Evolutionary conservation across 2,113 vertebrate species (phyloP).

Genomic region (Eubucco bourcierii): DNA sequence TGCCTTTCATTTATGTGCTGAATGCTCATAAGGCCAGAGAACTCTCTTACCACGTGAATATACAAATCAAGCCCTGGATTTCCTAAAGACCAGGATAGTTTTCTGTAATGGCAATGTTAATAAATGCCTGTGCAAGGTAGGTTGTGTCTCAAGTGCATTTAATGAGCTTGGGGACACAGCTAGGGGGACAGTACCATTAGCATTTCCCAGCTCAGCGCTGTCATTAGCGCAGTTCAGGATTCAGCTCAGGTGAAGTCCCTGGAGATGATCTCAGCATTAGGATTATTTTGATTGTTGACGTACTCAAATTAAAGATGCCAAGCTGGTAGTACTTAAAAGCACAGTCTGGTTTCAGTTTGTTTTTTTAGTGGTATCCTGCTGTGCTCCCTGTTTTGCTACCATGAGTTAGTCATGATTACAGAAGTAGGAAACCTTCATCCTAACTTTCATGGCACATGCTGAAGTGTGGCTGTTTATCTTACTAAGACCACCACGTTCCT

Average conservation of each 20-base stretch:
- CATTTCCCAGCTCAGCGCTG: neutral
- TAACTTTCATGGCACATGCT: neutral
- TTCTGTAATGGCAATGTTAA: neutral
- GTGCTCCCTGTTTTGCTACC: neutral
- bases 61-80: neutral
- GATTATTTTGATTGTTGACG: neutral
- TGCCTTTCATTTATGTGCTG: neutral
- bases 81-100: neutral
- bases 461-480: neutral
- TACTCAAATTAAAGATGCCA: neutral
- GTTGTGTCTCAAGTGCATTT: neutral
- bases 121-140: neutral
- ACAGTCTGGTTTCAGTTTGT: neutral
- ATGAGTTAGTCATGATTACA: neutral
- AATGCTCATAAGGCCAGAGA: neutral
- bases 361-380: neutral
- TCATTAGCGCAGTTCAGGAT: neutral
- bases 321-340: neutral
- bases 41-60: neutral
- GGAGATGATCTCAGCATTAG: neutral
- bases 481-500: neutral
- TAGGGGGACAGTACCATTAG: neutral
- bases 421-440: neutral
- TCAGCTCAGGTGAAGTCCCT: neutral
- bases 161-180: neutral